Evolutionary conservation across 2,113 vertebrate genomes (phyloP).

Genomic region (Ursus arctos): DNA sequence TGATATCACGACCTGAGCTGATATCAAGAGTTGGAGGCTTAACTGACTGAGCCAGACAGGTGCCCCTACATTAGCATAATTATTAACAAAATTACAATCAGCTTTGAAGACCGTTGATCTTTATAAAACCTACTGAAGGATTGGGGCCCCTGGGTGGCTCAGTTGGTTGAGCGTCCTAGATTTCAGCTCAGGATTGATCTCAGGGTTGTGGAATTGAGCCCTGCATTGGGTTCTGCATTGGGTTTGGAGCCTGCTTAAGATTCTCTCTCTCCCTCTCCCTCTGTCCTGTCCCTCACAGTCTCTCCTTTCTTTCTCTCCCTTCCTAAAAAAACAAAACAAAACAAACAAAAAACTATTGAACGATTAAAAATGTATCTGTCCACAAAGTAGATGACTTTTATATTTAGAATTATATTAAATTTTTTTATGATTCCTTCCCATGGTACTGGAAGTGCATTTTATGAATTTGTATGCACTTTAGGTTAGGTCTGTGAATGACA

Average conservation of each 20-base stretch:
- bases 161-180: not conserved
- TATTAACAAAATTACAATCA: not conserved
- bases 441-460: not conserved
- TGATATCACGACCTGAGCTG: not conserved
- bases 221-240: not conserved
- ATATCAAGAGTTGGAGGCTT: not conserved
- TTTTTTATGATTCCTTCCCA: not conserved
- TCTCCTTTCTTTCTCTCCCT: not conserved
- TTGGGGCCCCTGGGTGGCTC: not conserved
- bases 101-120: not conserved
- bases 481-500: conserved; percentile 6
- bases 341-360: not conserved
- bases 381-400: not conserved
- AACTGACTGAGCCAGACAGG: not conserved
- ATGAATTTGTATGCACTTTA: not conserved
- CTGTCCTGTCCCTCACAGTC: not conserved
- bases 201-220: not conserved
- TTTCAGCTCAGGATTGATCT: not conserved
- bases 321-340: not conserved
- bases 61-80: not conserved
- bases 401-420: not conserved
- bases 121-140: not conserved
- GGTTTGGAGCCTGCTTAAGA: not conserved
- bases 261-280: not conserved
- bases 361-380: not conserved